Base-by-base conservation (phyloP, 2,113 vertebrate species). In the Nycticryphes semicollaris region DNA sequence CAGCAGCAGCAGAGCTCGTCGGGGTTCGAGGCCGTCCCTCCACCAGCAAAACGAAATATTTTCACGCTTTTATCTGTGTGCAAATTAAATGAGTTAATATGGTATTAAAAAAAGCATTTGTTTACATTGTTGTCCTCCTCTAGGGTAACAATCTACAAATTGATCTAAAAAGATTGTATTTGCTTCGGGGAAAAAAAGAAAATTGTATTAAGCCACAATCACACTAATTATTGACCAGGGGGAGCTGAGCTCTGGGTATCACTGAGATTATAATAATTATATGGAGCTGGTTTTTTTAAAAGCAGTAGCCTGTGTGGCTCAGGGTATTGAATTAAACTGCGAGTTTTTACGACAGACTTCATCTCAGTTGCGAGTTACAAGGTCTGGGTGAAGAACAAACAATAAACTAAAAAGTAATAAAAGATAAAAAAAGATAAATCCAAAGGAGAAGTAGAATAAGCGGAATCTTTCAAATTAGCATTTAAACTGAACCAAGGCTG, bases 61-160 rank as follows among this genome's bases (percentile, higher is more conserved):
- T 89, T 96, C 91, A 85, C 45, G 67, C 93, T 97, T 97, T 93
- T 96, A 95, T 96, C 94, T 93, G 87, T 96, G 77, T 80, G 89
- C 84, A 97, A 97, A 97, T 97, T 95, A 97, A 97, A 92, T 94
- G 92, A 94, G 89, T 95, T 96, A 97, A 96, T 96, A 91, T 62
- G 89, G 77, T 94, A 94, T 97, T 93, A 54, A 54, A 14, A 84
- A 89, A 84, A 60, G 33, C 4, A 2, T 82, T 85, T 95, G 94
- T 95, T 96, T 94, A 85, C 88, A 95, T 93, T 97, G 89, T 92
- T 89, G 64, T 95, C 56, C 87, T 95, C 88, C 86, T 94, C 95
- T 96, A 78, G 94, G 94, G 94, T 92, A 94, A 77, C 91, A 92
- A 77, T 95, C 87, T 95, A 90, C 90, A 96, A 96, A 96, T 93